Conservation (phyloP, 2,888 invertebrate genomes). For the Drosophila eohydei region DNA sequence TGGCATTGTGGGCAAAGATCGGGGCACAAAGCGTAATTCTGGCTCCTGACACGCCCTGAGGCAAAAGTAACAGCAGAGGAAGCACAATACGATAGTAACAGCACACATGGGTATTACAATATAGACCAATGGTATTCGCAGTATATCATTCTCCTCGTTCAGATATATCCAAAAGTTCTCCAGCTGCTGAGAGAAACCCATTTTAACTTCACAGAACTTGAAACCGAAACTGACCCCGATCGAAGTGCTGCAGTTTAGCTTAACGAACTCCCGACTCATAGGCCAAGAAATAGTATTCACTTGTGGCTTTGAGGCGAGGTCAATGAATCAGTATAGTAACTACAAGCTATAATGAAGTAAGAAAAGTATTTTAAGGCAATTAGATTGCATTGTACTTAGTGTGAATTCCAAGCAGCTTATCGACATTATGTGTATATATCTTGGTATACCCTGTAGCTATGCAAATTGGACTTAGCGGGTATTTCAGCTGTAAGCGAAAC, state of each 20-base stretch:
- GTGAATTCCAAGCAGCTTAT: not conserved
- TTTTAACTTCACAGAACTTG: not conserved
- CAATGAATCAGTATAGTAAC: conserved; percentile 16
- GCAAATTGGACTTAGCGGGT: too few relatives aligned
- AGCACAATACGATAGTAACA: not conserved
- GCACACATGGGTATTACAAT: conserved; percentile 9
- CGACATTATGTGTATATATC: not conserved
- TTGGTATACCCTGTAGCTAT: too few relatives aligned
- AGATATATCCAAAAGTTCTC: conserved; percentile 5
- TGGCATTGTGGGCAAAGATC: not conserved
- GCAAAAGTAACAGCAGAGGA: conserved; percentile 15
- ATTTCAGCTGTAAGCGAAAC: too few relatives aligned
- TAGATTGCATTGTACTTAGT: not conserved
- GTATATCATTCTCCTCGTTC: not conserved
- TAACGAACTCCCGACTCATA: not conserved
- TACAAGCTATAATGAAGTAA: not conserved
- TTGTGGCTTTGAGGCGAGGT: conserved; percentile 24
- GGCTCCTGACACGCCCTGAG: not conserved
- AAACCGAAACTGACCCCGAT: conserved; percentile 10
- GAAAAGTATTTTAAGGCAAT: not conserved
- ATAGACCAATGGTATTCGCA: conserved; percentile 26
- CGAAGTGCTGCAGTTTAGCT: too few relatives aligned
- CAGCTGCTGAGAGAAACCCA: not conserved
- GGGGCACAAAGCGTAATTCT: conserved; percentile 8
- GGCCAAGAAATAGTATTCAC: not conserved